A percentile compares a stretch with the other conserved stretches of the same genome.
phyloP scores from a whole-genome alignment of 2,888 invertebrate genomes.

The Chaetogeoica ovagalla region DNA sequence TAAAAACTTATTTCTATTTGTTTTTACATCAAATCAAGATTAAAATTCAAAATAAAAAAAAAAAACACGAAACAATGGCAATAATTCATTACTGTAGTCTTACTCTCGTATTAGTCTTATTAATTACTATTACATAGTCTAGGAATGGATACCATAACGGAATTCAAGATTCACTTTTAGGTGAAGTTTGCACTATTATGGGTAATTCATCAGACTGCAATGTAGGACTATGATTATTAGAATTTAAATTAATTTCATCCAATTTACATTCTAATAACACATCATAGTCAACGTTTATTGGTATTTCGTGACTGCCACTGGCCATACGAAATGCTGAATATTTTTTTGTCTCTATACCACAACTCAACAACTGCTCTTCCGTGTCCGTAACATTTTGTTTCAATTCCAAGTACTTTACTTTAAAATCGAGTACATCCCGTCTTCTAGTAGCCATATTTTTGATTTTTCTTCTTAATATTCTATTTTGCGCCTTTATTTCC shows the following conservation, averaged over 20 bases:
- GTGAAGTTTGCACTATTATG: no score
- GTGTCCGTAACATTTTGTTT: constrained; percentile 1
- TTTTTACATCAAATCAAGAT: no score
- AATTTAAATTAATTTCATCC: not conserved
- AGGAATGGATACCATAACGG: no score
- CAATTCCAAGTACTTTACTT: not conserved
- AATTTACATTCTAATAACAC: not conserved
- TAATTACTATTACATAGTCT: no score
- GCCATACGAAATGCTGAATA: not conserved
- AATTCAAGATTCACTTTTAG: no score
- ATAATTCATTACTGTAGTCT: no score
- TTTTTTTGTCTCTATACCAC: constrained; percentile 19
- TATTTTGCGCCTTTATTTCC: not conserved
- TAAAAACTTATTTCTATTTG: no score
- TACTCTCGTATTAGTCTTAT: no score
- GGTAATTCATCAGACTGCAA: not conserved
- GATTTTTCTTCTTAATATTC: not conserved
- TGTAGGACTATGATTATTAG: not conserved
- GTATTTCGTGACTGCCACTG: not conserved
- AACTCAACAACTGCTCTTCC: not conserved
- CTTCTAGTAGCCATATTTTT: not conserved
- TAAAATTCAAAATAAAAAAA: no score
- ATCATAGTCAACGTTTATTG: not conserved
- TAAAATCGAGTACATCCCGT: not conserved
- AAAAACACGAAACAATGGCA: no score